A percentile compares a stretch with the other conserved stretches of the same genome.
Conservation (phyloP, 2,113 vertebrate genomes). For the Formicarius rufipectus region DNA sequence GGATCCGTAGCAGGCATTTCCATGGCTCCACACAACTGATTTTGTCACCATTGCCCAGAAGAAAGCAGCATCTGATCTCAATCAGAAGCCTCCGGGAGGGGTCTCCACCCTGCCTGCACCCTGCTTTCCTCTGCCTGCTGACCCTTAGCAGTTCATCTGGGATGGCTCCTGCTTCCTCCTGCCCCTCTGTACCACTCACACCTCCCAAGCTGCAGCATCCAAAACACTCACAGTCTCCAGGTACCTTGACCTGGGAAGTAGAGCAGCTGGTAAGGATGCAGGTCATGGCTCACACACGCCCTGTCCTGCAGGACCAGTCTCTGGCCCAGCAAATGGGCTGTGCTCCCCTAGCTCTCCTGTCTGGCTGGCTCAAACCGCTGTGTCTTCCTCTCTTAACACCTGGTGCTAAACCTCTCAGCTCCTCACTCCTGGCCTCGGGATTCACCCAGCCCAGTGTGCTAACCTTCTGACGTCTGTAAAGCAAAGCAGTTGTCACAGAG, state of each 20-base stretch:
- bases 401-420: not conserved
- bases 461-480: not conserved
- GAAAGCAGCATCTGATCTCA: not conserved
- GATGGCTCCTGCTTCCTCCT: not conserved
- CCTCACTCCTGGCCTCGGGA: not conserved
- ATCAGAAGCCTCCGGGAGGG: not conserved
- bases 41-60: not conserved
- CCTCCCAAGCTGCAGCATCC: fast-evolving
- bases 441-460: not conserved
- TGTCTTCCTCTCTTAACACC: not conserved
- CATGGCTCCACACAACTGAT: not conserved
- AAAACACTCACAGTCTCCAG: not conserved
- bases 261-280: not conserved
- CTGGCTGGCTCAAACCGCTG: not conserved
- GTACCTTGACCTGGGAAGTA: fast-evolving
- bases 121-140: not conserved
- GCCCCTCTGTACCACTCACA: not conserved
- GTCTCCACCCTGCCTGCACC: not conserved
- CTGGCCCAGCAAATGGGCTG: not conserved
- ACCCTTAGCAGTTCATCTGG: not conserved
- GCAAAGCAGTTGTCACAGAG: not conserved
- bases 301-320: not conserved
- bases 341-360: not conserved
- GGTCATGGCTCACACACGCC: not conserved
- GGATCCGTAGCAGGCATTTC: not conserved